These are phyloP conservation scores for Pseudeuparius sepicola DNA, from an alignment of 2,888 invertebrate species.

Conservation along the genomic window DNA sequence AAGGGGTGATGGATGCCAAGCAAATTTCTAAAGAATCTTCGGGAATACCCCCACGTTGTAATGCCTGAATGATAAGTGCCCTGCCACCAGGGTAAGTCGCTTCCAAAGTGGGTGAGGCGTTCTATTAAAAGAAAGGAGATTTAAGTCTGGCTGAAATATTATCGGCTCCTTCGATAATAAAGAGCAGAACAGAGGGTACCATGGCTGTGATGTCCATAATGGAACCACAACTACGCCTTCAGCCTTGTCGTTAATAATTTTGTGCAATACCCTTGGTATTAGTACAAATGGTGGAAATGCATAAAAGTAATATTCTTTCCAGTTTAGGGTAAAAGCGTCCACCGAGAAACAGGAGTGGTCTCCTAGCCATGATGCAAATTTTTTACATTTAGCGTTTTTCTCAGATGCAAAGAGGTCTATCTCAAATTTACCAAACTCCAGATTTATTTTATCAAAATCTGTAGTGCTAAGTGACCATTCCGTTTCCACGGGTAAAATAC, in stretches of 20 bases:
- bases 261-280: slow-evolving; percentile 24
- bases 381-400: slow-evolving; percentile 9
- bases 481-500: slow-evolving; percentile 11
- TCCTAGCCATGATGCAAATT: slow-evolving; percentile 19
- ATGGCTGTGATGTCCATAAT: slow-evolving; percentile 26
- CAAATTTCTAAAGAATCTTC: no score
- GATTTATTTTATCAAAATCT: slow-evolving; percentile 7
- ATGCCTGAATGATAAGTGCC: no score
- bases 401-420: slow-evolving; percentile 13
- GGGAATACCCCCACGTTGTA: no score
- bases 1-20: no score
- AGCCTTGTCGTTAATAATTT: no score
- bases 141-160: no score
- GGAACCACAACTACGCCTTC: slow-evolving; percentile 28
- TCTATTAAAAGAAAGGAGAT: no score
- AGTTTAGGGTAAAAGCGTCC: slow-evolving; percentile 21
- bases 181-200: no score
- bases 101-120: no score
- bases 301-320: slow-evolving; percentile 21
- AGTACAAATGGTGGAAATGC: slow-evolving; percentile 16
- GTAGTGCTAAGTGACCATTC: slow-evolving; percentile 13
- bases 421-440: slow-evolving; percentile 5
- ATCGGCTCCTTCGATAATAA: no score
- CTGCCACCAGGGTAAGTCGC: no score
- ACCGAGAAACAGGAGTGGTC: slow-evolving; percentile 18